Conservation (phyloP, 2,113 vertebrate species). For the Lipotes vexillifer region DNA sequence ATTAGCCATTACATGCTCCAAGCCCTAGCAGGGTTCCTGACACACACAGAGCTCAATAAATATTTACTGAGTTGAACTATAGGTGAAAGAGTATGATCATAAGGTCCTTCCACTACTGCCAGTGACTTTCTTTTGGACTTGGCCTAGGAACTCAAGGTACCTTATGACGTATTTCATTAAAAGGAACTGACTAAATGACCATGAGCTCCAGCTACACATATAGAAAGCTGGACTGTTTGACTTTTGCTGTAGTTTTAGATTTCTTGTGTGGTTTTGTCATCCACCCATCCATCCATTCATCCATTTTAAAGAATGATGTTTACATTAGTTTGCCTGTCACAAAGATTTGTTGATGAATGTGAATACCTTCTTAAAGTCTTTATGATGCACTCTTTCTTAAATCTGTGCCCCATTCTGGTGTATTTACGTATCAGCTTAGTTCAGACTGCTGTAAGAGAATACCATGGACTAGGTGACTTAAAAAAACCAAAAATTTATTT, state of each 20-base stretch:
- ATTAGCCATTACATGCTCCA: not conserved
- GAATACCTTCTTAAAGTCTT: not conserved
- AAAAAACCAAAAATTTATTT: too few relatives aligned
- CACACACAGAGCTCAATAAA: not conserved
- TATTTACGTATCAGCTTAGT: not conserved
- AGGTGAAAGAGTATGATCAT: not conserved
- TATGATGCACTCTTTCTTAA: not conserved
- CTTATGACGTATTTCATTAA: not conserved
- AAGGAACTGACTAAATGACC: not conserved
- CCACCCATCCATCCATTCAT: not conserved
- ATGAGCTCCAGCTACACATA: not conserved
- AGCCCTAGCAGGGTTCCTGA: not conserved
- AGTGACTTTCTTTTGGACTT: not conserved
- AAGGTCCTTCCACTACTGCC: not conserved
- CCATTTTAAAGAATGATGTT: not conserved
- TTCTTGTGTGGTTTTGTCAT: not conserved
- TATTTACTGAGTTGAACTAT: not conserved
- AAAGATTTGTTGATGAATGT: not conserved
- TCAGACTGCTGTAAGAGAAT: not conserved
- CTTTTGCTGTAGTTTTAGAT: not conserved
- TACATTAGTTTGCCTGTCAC: not conserved
- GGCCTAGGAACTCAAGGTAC: not conserved
- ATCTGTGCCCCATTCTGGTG: not conserved
- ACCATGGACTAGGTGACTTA: not conserved
- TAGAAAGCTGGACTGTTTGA: not conserved